These are phyloP conservation scores for Mesorhabditis belari DNA, from an alignment of 2,888 invertebrate species.

Conservation along the genomic window DNA sequence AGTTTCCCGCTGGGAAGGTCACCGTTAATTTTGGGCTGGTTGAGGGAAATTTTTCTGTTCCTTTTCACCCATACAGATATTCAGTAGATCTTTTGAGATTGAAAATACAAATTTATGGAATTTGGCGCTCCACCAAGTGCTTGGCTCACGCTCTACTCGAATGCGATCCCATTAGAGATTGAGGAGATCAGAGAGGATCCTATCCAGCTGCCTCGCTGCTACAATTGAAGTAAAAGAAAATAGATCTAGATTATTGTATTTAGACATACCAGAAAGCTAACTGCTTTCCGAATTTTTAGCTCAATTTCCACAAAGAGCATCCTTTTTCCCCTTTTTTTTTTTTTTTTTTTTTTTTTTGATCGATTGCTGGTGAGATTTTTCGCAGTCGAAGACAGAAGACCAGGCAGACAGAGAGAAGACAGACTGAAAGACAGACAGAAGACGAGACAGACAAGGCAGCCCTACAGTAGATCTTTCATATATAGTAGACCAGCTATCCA, in stretches of 20 bases:
- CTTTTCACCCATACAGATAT: no score
- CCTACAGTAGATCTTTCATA: no score
- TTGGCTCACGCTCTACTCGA: conserved; percentile 41
- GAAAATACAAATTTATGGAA: neutral
- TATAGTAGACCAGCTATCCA: no score
- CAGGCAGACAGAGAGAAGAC: no score
- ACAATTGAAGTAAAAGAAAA: no score
- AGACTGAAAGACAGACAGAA: no score
- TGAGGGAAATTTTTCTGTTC: neutral
- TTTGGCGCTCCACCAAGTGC: conserved; percentile 36
- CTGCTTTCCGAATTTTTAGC: no score
- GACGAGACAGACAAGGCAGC: no score
- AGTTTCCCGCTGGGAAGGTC: conserved; percentile 32
- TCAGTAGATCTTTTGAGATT: conserved; percentile 15
- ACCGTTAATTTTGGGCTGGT: conserved; percentile 18
- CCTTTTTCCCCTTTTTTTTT: conserved; percentile 21
- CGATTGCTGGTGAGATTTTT: conserved; percentile 22
- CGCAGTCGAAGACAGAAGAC: conserved; percentile 33
- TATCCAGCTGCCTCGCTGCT: conserved; percentile 35
- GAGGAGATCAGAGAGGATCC: no score
- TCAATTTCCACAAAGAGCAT: conserved; percentile 31
- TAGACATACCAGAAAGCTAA: no score
- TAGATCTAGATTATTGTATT: no score
- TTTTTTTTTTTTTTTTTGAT: conserved; percentile 11
- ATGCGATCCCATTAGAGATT: conserved; percentile 38